Evolutionary conservation across 1,140 invertebrate species (phyloP), one percentile per base, ranked within the genome.

Genomic region (Dendroctonus ponderosae): DNA sequence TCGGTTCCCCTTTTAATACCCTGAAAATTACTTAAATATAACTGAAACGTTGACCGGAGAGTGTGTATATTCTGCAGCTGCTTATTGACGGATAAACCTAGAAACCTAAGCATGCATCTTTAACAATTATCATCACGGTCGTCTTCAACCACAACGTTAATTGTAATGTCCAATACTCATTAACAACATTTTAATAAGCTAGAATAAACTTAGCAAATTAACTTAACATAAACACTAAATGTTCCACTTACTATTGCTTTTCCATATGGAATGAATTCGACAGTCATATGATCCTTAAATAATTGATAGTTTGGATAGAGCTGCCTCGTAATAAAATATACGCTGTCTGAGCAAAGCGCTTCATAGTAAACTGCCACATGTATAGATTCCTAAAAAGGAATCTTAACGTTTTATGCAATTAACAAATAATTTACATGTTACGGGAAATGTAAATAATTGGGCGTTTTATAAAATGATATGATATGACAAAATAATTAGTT

Each of bases 291-390:
- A 0, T 82, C 68, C 39, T 70, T 54, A 66, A 76, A 43, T 85
- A 70, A 9, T 75, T 68, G 44, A 71, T 85, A 82, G 0, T 84
- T 77, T 6, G 79, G 76, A 14, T 68, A 74, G 42, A 86, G 74
- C 70, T 90, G 83, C 2, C 72, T 69, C 0, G 59, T 79, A 58
- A 91, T 84, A 71, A 91, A 94, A 14, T 78, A 64, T 42, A 83
- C 83, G 72, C 90, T 92, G 72, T 91, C 90, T 0, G 86, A 86
- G 75, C 92, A 95, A 0, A 92, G 76, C 6, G 85, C 84, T 79
- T 94, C 92, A 74, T 93, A 94, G 74, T 90, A 92, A 54, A 93
- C 62, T 0, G 73, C 59, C 7, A 76, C 70, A 50, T 70, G 71
- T 6, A 75, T 11, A 3, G 59, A 56, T 9, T 50, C 8, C 66